Evolutionary conservation across 2,888 invertebrate genomes (phyloP).

Genomic region (Phymatocera aterrima): DNA sequence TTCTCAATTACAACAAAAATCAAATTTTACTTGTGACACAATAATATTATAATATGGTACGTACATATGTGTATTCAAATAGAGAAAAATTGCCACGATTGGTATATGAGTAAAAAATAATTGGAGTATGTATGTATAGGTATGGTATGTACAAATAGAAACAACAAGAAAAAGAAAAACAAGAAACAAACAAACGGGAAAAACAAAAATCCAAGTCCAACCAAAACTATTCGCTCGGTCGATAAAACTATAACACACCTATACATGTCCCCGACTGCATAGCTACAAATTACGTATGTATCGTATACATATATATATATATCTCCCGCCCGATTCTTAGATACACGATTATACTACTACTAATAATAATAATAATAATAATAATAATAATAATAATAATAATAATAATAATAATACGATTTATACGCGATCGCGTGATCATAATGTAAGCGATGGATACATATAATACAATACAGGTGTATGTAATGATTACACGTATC

Average conservation of each 20-base stretch:
- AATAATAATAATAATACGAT: too few relatives aligned
- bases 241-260: not conserved
- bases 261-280: too few relatives aligned
- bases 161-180: slow-evolving; percentile 10
- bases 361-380: not conserved
- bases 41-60: too few relatives aligned
- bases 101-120: too few relatives aligned
- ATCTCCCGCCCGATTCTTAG: too few relatives aligned
- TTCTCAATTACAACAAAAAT: too few relatives aligned
- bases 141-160: not conserved
- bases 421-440: slow-evolving; percentile 28
- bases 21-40: too few relatives aligned
- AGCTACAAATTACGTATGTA: too few relatives aligned
- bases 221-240: slow-evolving; percentile 4
- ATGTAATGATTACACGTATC: slow-evolving; percentile 29
- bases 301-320: not conserved
- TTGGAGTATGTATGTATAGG: too few relatives aligned
- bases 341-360: not conserved
- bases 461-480: slow-evolving; percentile 7
- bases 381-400: not conserved
- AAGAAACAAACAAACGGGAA: slow-evolving; percentile 28
- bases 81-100: too few relatives aligned
- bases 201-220: slow-evolving; percentile 37
- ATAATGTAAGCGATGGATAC: slow-evolving; percentile 50
- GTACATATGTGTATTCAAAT: too few relatives aligned